Conservation (phyloP, 2,113 vertebrate species). For the Paraplagusia blochii region DNA sequence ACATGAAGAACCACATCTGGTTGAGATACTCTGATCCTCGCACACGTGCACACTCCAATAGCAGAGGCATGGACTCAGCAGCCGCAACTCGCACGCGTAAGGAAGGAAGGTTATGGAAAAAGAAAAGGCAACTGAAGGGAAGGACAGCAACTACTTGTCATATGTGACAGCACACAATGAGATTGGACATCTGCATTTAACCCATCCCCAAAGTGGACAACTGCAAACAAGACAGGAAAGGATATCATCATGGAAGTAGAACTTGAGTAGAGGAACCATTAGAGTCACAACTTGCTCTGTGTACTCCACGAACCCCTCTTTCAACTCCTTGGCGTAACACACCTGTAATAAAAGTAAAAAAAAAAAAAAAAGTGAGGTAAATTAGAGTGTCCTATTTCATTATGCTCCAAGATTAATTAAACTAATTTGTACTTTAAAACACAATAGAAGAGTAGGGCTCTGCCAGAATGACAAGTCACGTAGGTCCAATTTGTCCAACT, state of each 20-base stretch:
- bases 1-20: conserved; percentile 99
- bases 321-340: conserved; percentile 97
- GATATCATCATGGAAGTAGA: conserved; percentile 99
- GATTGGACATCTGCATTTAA: no score
- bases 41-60: conserved; percentile 91
- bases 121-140: no score
- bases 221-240: conserved; percentile 55
- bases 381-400: no score
- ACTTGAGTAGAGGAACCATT: conserved; percentile 97
- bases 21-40: conserved; percentile 94
- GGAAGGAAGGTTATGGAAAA: conserved; percentile 72
- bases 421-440: no score
- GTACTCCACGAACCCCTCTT: conserved; percentile 97
- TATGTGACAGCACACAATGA: no score
- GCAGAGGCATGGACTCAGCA: conserved; percentile 94
- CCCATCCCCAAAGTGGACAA: no score
- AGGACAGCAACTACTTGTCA: no score
- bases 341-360: conserved; percentile 74
- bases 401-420: no score
- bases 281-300: conserved; percentile 98
- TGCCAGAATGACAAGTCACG: no score
- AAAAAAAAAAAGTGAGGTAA: no score
- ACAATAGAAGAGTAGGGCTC: no score
- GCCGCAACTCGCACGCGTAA: conserved; percentile 92
- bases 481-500: no score